Evolutionary conservation across 2,113 vertebrate genomes (phyloP).

Genomic region (Ancistrus triradiatus): DNA sequence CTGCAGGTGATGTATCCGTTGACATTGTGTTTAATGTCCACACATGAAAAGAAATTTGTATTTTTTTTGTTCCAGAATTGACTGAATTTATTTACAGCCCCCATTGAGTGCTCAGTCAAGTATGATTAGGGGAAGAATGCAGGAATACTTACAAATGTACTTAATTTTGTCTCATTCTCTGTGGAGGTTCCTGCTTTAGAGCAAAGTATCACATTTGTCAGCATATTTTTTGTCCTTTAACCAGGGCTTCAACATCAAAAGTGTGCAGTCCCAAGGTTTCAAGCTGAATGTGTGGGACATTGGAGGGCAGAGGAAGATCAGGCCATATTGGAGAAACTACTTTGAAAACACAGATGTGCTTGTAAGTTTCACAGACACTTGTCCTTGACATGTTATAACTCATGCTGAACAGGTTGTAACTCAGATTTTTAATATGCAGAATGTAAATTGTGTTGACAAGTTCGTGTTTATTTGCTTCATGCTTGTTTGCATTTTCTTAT

Average conservation of each 20-base stretch:
- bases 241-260: slow-evolving; percentile 47
- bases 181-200: too few species aligned
- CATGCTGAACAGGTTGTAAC: too few species aligned
- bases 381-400: not conserved
- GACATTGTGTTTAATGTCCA: not conserved
- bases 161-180: too few species aligned
- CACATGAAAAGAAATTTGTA: too few species aligned
- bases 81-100: not conserved
- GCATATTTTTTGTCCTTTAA: not conserved
- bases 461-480: slow-evolving; percentile 1
- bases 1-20: not conserved
- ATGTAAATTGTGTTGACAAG: not conserved
- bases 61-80: not conserved
- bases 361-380: slow-evolving; percentile 20
- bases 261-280: slow-evolving; percentile 42
- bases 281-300: slow-evolving; percentile 47
- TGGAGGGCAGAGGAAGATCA: slow-evolving; percentile 43
- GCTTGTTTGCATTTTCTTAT: not conserved
- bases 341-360: slow-evolving; percentile 47
- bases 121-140: too few species aligned
- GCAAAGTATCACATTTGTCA: not conserved
- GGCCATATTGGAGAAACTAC: slow-evolving; percentile 44
- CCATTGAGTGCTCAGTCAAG: too few species aligned
- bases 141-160: too few species aligned
- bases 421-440: too few species aligned